Base-by-base conservation (phyloP, 2,888 invertebrate species). In the Morpho deidamia region DNA sequence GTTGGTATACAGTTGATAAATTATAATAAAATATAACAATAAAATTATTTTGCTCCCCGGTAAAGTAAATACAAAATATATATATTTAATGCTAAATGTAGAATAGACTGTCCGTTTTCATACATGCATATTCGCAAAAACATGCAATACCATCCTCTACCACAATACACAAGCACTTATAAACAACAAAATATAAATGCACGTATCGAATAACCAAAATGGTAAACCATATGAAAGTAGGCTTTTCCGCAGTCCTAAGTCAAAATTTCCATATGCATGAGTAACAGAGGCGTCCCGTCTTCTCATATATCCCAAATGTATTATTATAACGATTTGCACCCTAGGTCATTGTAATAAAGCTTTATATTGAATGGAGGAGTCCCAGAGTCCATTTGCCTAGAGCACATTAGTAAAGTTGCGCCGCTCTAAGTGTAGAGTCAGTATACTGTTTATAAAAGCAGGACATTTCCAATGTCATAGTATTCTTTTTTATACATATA, bases 361-460 rank as follows among this genome's bases (percentile, higher is more conserved):
- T 64, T 68, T 66, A 74, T 81, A 80, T 88, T 69, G 72, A 65
- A 69, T 69, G 74, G 60, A 58, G 66, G 72, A 66, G 68, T 83
- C 78, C 84, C 70, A 78, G 84, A 83, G 85, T 83, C 86, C 86
- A 87, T 88, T 87, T 88, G 87, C 86, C 87, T 88, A 84, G 83
- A 75, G 77, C 81, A 80, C 83, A 88, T 88, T 87, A 87, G 86
- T 87, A 86, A 87, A 86, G 86, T 83, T 83, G 86, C 80, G 76
- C 78, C 72, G 77, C 71, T 66, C 65, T 48, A 41, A 59, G 56
- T 64, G 65, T 79, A 72, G 70, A 72, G 79, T 74, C 67, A 64
- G 81, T 69, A 77, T 74, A 50, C 38, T 38, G 14, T 38, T 32
- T n/a, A 7, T 9, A 42, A 43, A 14, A 12, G 8, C 38, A 41